Base-by-base conservation (phyloP, 1,140 invertebrate genomes). In the Penaeus indicus region DNA sequence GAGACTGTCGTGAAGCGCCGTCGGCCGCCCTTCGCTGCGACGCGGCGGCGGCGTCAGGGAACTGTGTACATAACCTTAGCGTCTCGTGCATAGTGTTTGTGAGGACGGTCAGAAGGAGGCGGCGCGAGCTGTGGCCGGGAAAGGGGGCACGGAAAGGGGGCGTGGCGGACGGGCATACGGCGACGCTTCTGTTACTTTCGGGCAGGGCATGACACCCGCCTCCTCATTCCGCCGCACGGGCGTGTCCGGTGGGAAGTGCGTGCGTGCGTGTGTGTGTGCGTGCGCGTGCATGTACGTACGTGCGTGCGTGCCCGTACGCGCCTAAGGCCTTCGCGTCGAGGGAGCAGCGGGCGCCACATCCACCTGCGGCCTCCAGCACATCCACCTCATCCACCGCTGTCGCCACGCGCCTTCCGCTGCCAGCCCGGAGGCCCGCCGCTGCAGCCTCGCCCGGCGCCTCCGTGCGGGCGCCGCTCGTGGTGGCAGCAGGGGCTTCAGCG, bases 31-130 rank as follows among this genome's bases (percentile, higher is more conserved):
- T 11, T 32, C 67, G 22, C 42, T 19, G 47, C 11, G 84, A 60
- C 67, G 60, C 18, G 11, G n/a, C 62, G 42, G 32, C 38, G 63
- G 64, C 42, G 86, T 47, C 54, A 84, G 61, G 63, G 63, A 86
- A 84, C 69, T 42, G 86, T 88, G 86, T 88, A 88, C 69, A 84
- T 78, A 88, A 77, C 78, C 81, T 83, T 84, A 62, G 82, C 77
- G 86, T 83, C 81, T 88, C 86, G 72, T 78, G 81, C 86, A 69
- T 84, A 77, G 79, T 61, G 72, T 88, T 88, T 88, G 67, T 81
- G 86, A 82, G 64, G 86, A 75, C 27, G 54, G 54, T 54, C 54
- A 13, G 47, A 47, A 54, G 54, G 54, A 13, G 11, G 54, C 10
- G 10, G 54, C 11, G 54, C 54, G 54, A 11, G 54, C 54, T 11